These are phyloP conservation scores for Trisateles emortualis DNA, from an alignment of 2,888 invertebrate genomes.

Conservation along the genomic window DNA sequence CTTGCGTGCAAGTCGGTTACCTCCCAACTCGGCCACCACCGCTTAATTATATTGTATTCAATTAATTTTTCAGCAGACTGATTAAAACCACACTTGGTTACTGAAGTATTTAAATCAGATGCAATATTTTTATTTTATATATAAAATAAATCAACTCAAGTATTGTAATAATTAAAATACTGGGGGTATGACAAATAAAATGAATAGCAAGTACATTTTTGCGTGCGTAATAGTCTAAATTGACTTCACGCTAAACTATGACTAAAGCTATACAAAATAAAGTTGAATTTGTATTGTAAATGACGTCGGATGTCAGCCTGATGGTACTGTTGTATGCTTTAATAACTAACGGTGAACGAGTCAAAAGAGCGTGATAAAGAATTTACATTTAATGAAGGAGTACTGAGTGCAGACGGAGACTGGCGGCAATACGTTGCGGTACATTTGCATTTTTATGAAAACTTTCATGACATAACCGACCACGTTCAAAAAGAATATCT, in stretches of 20 bases:
- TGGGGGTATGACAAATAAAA: slow-evolving; percentile 45
- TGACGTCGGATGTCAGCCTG: slow-evolving; percentile 27
- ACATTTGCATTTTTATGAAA: slow-evolving; percentile 74
- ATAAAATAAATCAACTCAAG: slow-evolving; percentile 18
- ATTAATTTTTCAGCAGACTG: no score
- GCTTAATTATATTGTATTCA: no score
- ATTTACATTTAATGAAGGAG: slow-evolving; percentile 69
- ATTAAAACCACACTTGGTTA: no score
- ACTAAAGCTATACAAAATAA: slow-evolving; percentile 12
- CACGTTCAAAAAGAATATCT: slow-evolving; percentile 53
- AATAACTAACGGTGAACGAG: slow-evolving; percentile 51
- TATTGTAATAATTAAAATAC: slow-evolving; percentile 45
- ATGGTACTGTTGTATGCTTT: slow-evolving; percentile 49
- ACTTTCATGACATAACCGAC: slow-evolving; percentile 53
- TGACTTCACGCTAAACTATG: slow-evolving; percentile 15
- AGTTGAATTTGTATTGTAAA: slow-evolving; percentile 29
- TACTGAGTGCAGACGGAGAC: slow-evolving; percentile 46
- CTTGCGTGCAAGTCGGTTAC: no score
- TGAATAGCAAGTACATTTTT: slow-evolving; percentile 49
- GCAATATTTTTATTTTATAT: slow-evolving; percentile 15
- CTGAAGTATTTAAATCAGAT: neutral
- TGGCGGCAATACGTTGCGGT: slow-evolving; percentile 58
- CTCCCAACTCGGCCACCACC: no score
- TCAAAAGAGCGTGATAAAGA: slow-evolving; percentile 56
- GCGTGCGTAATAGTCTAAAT: slow-evolving; percentile 39